These are phyloP conservation scores for Galbula dea DNA, from an alignment of 2,113 vertebrate genomes.

Conservation along the genomic window DNA sequence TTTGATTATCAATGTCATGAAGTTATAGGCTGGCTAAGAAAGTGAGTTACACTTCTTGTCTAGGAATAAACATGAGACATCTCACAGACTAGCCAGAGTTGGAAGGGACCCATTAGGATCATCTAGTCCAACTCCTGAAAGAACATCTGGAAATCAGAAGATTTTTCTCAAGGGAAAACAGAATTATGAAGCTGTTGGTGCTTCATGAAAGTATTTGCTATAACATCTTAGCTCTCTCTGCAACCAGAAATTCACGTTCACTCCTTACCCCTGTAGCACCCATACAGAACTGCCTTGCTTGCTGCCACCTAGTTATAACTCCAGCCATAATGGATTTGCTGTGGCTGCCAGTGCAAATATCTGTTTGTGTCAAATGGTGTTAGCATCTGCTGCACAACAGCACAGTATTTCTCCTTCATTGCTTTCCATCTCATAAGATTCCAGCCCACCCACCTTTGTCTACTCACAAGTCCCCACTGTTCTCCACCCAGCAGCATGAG, in stretches of 20 bases:
- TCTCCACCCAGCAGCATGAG: neutral
- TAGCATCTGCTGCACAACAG: neutral
- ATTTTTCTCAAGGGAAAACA: neutral
- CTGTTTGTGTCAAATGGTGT: neutral
- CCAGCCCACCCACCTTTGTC: neutral
- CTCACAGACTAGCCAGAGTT: too few species aligned
- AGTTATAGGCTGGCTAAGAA: neutral
- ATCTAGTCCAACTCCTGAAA: too few species aligned
- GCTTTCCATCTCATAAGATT: neutral
- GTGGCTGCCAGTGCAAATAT: constrained; percentile 18
- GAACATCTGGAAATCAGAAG: neutral
- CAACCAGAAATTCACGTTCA: neutral
- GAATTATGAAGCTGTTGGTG: neutral
- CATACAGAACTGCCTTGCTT: neutral
- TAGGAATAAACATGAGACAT: neutral
- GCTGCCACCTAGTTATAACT: neutral
- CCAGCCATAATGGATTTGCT: neutral
- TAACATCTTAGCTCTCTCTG: neutral
- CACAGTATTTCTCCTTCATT: neutral
- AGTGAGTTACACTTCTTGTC: neutral
- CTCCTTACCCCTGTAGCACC: neutral
- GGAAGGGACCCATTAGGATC: too few species aligned
- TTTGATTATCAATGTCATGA: neutral
- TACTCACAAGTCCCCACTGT: neutral
- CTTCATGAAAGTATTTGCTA: neutral